These are phyloP conservation scores for Rachycentron canadum DNA, from an alignment of 2,797 vertebrate genomes.

Conservation along the genomic window DNA sequence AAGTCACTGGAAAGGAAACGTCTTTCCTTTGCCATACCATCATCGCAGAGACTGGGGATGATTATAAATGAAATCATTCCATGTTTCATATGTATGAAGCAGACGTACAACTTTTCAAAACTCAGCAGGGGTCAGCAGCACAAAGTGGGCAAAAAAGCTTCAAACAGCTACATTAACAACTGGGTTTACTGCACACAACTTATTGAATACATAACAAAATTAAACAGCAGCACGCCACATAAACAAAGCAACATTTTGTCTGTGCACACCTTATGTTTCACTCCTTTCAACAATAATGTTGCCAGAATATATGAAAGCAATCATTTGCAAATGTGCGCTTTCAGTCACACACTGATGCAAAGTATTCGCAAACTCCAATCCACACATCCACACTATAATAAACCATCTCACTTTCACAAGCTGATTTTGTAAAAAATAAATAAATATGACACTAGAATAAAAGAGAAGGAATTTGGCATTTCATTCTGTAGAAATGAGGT, in stretches of 20 bases:
- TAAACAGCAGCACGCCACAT: neutral
- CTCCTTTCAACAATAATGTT: neutral
- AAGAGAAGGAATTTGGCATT: slow-evolving; percentile 38
- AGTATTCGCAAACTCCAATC: slow-evolving; percentile 3
- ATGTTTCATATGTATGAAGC: neutral
- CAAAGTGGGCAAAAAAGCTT: neutral
- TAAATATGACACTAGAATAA: slow-evolving; percentile 13
- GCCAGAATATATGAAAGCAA: slow-evolving; percentile 25
- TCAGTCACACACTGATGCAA: neutral
- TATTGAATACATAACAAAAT: slow-evolving; percentile 8
- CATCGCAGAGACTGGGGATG: neutral
- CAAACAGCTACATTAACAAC: slow-evolving; percentile 5
- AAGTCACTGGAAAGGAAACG: neutral
- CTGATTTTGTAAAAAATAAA: neutral
- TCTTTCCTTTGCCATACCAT: neutral
- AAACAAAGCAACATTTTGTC: slow-evolving; percentile 1
- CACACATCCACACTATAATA: slow-evolving; percentile 17
- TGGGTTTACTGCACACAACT: neutral
- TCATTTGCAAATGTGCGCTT: slow-evolving; percentile 20
- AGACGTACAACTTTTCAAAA: neutral
- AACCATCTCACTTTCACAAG: slow-evolving; percentile 8
- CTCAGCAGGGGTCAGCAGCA: neutral
- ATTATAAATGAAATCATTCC: slow-evolving; percentile 7
- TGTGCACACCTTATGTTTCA: neutral
- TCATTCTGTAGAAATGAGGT: slow-evolving; percentile 47